Evolutionary conservation across 2,113 vertebrate species (phyloP).

Genomic region (Fulmarus glacialis): DNA sequence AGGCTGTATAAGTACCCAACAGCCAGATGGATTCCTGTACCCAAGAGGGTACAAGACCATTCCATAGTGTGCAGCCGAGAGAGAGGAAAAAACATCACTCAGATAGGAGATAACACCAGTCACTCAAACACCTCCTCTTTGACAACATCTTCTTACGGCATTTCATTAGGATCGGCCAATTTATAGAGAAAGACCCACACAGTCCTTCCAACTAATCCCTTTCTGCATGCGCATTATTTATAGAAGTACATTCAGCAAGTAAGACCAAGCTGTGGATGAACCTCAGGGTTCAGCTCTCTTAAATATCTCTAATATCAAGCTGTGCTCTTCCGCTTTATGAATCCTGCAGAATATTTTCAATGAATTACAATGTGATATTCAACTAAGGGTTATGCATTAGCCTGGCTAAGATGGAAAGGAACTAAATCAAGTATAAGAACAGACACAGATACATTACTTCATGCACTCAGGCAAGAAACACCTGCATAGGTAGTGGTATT

Average conservation of each 20-base stretch:
- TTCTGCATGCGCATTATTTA: not conserved
- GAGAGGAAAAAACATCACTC: not conserved
- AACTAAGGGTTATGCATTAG: not conserved
- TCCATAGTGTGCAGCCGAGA: accelerated
- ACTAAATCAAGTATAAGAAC: not conserved
- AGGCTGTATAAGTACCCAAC: not conserved
- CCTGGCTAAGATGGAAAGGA: not conserved
- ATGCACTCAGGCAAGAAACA: not conserved
- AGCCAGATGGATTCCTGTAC: not conserved
- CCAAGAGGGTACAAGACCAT: no score
- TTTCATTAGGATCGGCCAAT: not conserved
- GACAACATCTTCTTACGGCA: not conserved
- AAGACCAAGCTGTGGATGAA: not conserved
- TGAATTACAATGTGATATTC: not conserved
- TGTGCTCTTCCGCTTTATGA: not conserved
- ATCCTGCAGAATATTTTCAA: not conserved
- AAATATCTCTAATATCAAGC: no score
- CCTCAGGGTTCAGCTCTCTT: not conserved
- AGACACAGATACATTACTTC: not conserved
- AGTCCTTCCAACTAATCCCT: not conserved
- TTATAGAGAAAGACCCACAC: not conserved
- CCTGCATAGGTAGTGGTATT: not conserved
- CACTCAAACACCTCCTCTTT: not conserved
- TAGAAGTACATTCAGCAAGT: not conserved
- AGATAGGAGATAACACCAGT: not conserved